Percentiles rank a stretch among this genome's conserved stretches.
Conservation (phyloP, 92 coral and sea anemone genomes). For the Bergia sp. region DNA sequence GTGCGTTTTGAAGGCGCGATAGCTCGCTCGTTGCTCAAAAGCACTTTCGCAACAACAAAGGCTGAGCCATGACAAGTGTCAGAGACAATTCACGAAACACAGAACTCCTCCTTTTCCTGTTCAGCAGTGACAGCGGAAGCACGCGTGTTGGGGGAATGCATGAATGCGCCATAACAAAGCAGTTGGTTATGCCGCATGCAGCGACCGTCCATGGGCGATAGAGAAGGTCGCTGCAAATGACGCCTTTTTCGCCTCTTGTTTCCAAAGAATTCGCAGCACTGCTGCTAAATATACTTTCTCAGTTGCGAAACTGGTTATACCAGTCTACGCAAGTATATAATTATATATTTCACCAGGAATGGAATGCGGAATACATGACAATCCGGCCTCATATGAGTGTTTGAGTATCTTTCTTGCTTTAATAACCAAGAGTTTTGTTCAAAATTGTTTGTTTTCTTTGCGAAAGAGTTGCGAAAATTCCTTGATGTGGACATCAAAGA, state of each 20-base stretch:
- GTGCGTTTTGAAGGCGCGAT: too few relatives aligned
- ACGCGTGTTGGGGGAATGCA: not conserved
- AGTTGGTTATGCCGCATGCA: not conserved
- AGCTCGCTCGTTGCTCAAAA: too few relatives aligned
- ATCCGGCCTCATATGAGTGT: not conserved
- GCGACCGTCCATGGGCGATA: not conserved
- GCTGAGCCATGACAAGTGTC: too few relatives aligned
- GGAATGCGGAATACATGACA: constrained; percentile 32
- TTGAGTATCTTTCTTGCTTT: not conserved
- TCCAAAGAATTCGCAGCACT: not conserved
- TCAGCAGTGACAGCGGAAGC: not conserved
- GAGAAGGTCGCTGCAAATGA: not conserved
- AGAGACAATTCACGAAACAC: not conserved
- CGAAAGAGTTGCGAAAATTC: not conserved
- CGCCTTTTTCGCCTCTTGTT: not conserved
- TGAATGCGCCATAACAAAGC: not conserved
- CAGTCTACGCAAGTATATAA: not conserved
- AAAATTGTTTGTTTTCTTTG: not conserved
- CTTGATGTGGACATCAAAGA: not conserved
- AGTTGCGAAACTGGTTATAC: not conserved
- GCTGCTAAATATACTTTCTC: not conserved
- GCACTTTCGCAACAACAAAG: too few relatives aligned
- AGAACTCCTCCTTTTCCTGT: not conserved
- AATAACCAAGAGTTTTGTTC: not conserved
- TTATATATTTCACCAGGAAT: not conserved